A percentile compares a stretch with the other conserved stretches of the same genome.
These are phyloP conservation scores for Spilarctia lutea DNA, from an alignment of 2,888 invertebrate genomes.

Conservation along the genomic window DNA sequence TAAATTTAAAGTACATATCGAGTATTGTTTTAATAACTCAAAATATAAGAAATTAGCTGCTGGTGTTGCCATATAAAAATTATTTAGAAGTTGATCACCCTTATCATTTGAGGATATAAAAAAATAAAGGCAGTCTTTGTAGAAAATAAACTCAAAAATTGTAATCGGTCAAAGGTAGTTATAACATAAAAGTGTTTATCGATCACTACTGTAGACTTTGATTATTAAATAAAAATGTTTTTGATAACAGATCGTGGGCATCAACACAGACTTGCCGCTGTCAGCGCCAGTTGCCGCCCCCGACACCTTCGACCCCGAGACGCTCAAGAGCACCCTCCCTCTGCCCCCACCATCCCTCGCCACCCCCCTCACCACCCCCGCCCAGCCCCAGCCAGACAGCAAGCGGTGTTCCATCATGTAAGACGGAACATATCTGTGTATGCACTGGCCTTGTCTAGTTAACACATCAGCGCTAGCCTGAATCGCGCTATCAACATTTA, in stretches of 20 bases:
- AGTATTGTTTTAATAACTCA: no score
- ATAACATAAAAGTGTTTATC: no score
- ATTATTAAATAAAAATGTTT: no score
- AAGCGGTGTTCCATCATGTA: slow-evolving; percentile 70
- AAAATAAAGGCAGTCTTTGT: no score
- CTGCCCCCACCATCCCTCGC: slow-evolving; percentile 55
- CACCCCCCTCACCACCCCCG: slow-evolving; percentile 34
- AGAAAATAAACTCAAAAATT: no score
- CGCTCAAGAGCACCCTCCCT: slow-evolving; percentile 62
- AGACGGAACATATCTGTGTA: slow-evolving; percentile 20
- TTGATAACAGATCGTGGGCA: slow-evolving; percentile 74
- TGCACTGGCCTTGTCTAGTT: background rate
- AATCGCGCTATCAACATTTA: slow-evolving; percentile 5
- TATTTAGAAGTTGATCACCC: no score
- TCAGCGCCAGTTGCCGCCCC: slow-evolving; percentile 64
- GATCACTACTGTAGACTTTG: no score
- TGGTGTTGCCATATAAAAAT: no score
- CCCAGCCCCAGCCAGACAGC: slow-evolving; percentile 44
- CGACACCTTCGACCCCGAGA: slow-evolving; percentile 70
- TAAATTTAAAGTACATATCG: no score
- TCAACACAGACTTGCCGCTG: slow-evolving; percentile 79
- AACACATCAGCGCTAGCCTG: background rate
- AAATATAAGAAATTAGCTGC: no score
- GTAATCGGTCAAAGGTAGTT: no score
- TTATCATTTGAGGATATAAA: no score